phyloP scores from a whole-genome alignment of 2,797 vertebrate genomes.

The Sitta carolinensis region DNA sequence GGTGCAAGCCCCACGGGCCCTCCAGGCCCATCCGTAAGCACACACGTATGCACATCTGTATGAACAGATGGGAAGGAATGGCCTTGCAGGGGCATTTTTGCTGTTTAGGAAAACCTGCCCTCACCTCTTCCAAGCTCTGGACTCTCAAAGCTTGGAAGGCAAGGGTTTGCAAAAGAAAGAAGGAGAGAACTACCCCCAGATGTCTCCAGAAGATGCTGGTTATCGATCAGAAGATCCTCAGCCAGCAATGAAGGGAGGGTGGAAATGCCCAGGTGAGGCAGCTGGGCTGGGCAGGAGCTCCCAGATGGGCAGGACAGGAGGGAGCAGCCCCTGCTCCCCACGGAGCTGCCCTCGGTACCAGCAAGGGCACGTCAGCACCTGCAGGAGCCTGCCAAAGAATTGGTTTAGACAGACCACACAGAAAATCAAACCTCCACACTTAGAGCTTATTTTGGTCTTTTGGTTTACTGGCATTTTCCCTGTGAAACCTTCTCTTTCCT shows the following conservation, averaged over 20 bases:
- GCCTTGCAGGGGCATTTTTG: not conserved
- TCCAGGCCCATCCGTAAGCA: not conserved
- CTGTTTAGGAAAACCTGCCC: not conserved
- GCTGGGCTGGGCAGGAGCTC: accelerated
- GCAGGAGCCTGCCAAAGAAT: not conserved
- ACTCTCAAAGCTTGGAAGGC: not conserved
- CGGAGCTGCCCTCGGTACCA: not conserved
- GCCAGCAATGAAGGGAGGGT: accelerated
- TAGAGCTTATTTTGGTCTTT: not conserved
- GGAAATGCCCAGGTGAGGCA: not conserved
- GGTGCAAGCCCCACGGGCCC: accelerated
- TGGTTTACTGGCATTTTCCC: not conserved
- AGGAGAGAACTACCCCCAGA: not conserved
- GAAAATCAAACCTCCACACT: not conserved
- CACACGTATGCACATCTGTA: accelerated
- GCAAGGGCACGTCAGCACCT: not conserved
- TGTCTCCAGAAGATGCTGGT: not conserved
- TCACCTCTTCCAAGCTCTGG: accelerated
- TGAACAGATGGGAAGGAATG: accelerated
- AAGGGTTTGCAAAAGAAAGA: not conserved
- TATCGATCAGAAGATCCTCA: not conserved
- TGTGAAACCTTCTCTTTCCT: conserved; percentile 1
- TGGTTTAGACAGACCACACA: not conserved
- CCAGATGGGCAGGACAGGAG: not conserved
- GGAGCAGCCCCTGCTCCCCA: not conserved